phyloP scores from a whole-genome alignment of 23 tunicate genomes.

The Halocynthia roretzi region DNA sequence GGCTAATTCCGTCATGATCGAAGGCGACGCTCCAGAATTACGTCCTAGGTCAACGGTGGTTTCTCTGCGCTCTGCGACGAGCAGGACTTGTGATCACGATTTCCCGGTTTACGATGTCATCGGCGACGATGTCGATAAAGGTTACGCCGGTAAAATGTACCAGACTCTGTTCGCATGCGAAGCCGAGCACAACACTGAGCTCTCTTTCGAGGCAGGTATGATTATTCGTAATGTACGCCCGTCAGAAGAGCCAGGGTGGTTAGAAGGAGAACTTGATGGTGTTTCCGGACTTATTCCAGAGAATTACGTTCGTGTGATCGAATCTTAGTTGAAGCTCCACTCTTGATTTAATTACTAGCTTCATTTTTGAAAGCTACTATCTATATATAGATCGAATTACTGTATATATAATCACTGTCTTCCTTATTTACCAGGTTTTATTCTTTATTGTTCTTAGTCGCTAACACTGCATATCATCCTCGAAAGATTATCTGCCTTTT shows the following conservation, averaged over 20 bases:
- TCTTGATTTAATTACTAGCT: too few species aligned
- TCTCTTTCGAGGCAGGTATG: constrained; percentile 63
- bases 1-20: neutral
- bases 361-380: too few species aligned
- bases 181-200: constrained; percentile 53
- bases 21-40: neutral
- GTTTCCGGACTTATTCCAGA: constrained; percentile 52
- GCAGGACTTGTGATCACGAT: neutral
- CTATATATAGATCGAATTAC: too few species aligned
- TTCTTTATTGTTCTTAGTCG: too few species aligned
- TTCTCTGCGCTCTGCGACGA: neutral
- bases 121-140: constrained; percentile 4
- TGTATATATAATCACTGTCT: too few species aligned
- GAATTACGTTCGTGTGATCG: constrained; percentile 35
- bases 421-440: too few species aligned
- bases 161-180: constrained; percentile 60
- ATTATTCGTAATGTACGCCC: constrained; percentile 23
- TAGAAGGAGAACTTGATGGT: constrained; percentile 41
- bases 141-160: constrained; percentile 10
- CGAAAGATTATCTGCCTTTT: too few species aligned
- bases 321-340: too few species aligned
- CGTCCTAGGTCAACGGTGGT: constrained; percentile 8
- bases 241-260: constrained; percentile 87
- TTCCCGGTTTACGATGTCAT: neutral
- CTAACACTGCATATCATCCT: too few species aligned